These are phyloP conservation scores for Marasmarcha lunaedactyla DNA, from an alignment of 2,888 invertebrate species.

Conservation along the genomic window DNA sequence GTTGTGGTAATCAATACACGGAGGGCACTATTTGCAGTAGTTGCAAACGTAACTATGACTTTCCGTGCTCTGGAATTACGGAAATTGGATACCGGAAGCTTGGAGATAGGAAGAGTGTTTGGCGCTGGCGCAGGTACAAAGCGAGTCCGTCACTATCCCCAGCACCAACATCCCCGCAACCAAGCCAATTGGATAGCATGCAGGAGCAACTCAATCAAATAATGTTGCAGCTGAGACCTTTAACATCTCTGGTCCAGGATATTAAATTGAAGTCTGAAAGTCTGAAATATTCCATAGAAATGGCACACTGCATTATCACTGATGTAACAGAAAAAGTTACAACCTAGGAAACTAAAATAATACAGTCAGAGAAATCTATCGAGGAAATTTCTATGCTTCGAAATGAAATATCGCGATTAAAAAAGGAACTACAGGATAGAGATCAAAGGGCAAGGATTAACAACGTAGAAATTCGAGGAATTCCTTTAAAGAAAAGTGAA, in stretches of 20 bases:
- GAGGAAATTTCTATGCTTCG: slow-evolving; percentile 8
- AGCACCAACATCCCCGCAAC: slow-evolving; percentile 5
- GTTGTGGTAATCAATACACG: slow-evolving; percentile 10
- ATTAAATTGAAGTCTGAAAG: slow-evolving; percentile 10
- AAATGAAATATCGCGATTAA: slow-evolving; percentile 5
- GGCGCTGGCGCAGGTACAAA: slow-evolving; percentile 12
- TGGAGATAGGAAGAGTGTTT: slow-evolving; percentile 10
- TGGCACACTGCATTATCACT: slow-evolving; percentile 7
- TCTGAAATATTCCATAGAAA: slow-evolving; percentile 10
- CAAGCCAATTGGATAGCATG: slow-evolving; percentile 2
- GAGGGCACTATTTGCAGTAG: slow-evolving; percentile 11
- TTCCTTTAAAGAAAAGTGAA: slow-evolving; percentile 8
- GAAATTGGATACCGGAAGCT: slow-evolving; percentile 12
- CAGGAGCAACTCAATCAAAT: slow-evolving; percentile 11
- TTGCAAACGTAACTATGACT: slow-evolving; percentile 11
- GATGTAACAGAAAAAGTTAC: slow-evolving; percentile 5
- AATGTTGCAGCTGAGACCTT: slow-evolving; percentile 8
- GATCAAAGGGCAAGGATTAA: slow-evolving; percentile 14
- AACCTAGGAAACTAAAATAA: slow-evolving; percentile 6
- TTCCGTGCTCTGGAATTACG: slow-evolving; percentile 12
- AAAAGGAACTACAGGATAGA: slow-evolving; percentile 8
- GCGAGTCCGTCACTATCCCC: slow-evolving; percentile 7
- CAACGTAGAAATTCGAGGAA: slow-evolving; percentile 7
- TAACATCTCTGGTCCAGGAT: slow-evolving; percentile 12
- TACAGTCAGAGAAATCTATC: slow-evolving; percentile 4